Evolutionary conservation across 2,113 vertebrate species (phyloP).

Genomic region (Podarcis raffonei): DNA sequence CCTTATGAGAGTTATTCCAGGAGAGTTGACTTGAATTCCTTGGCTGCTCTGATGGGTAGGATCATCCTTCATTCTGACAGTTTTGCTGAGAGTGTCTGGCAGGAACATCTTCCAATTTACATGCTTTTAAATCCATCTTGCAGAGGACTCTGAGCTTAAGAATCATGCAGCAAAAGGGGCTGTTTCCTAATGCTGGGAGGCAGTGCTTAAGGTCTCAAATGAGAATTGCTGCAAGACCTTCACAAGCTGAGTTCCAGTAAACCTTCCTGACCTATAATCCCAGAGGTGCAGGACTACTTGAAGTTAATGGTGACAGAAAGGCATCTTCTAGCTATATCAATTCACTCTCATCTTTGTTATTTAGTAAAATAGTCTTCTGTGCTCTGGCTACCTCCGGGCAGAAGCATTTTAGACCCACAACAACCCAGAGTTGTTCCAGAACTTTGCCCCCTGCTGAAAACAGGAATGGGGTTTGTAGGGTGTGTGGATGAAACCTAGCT

Average conservation of each 20-base stretch:
- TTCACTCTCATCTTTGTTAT: no score
- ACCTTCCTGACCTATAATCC: not conserved
- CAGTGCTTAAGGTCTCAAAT: not conserved
- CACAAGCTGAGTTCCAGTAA: not conserved
- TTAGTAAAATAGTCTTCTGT: no score
- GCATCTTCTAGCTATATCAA: not conserved
- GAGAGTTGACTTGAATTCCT: not conserved
- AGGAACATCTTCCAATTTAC: not conserved
- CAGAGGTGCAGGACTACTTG: not conserved
- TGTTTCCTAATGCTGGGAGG: not conserved
- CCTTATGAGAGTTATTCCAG: constrained; percentile 16
- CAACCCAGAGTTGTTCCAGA: not conserved
- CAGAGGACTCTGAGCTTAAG: not conserved
- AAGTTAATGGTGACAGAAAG: not conserved
- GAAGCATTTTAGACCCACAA: not conserved
- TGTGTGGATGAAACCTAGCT: not conserved
- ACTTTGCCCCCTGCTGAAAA: not conserved
- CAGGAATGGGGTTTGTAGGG: no score
- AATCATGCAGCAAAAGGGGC: not conserved
- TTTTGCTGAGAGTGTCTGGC: not conserved
- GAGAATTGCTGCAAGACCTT: not conserved
- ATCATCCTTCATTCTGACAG: constrained; percentile 12
- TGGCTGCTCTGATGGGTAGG: not conserved
- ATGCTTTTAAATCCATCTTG: not conserved
- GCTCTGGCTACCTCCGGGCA: not conserved